Conservation (phyloP, 2,888 invertebrate genomes). For the Lasioglossum marginatum region DNA sequence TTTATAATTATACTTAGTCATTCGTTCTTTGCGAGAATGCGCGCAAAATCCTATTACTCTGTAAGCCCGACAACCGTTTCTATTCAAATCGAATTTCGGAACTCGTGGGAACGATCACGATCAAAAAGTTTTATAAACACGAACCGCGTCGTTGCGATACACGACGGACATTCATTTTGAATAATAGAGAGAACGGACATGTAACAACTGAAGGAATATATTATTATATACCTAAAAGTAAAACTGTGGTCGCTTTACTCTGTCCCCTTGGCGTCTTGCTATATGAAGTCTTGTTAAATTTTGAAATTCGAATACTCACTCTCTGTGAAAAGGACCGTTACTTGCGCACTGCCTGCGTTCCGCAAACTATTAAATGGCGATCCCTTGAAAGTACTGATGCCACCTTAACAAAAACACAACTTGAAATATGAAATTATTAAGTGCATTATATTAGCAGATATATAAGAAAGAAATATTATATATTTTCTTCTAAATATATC, state of each 20-base stretch:
- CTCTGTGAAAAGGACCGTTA: background rate
- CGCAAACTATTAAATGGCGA: background rate
- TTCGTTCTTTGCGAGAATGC: slow-evolving; percentile 34
- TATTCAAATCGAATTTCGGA: slow-evolving; percentile 34
- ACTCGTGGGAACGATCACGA: slow-evolving; percentile 19
- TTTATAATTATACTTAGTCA: slow-evolving; percentile 56
- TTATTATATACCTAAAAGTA: slow-evolving; percentile 59
- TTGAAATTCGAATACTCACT: background rate
- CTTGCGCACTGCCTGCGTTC: slow-evolving; percentile 25
- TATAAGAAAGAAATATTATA: background rate
- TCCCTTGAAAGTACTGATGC: background rate
- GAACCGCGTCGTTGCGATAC: slow-evolving; percentile 29
- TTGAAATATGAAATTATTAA: background rate
- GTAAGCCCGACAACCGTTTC: slow-evolving; percentile 49
- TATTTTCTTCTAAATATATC: background rate
- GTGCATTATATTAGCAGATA: slow-evolving; percentile 4
- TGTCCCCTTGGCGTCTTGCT: background rate
- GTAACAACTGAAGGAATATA: slow-evolving; percentile 60
- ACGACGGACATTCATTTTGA: slow-evolving; percentile 44
- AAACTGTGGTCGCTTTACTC: slow-evolving; percentile 6
- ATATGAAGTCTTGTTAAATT: too few relatives aligned
- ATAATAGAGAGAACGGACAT: slow-evolving; percentile 48
- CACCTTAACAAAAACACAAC: background rate
- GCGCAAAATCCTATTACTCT: slow-evolving; percentile 64
- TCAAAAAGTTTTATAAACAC: slow-evolving; percentile 26